Evolutionary conservation across 2,888 invertebrate species (phyloP).

Genomic region (Conomelus anceps): DNA sequence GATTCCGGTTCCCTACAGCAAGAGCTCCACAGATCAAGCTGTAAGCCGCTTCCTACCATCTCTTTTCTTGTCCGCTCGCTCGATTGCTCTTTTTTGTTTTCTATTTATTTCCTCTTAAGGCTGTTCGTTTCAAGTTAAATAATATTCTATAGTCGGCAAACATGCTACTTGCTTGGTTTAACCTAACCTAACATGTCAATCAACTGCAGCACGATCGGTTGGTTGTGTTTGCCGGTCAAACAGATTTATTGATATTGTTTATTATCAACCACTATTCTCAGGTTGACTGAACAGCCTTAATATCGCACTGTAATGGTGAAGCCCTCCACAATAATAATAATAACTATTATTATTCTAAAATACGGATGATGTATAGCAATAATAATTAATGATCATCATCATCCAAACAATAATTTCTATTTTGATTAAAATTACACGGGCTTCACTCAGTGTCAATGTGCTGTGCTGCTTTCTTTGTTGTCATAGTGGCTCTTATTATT

Average conservation of each 20-base stretch:
- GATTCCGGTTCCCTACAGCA: conserved; percentile 99
- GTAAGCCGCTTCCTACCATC: conserved; percentile 69
- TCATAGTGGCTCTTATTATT: conserved; percentile 18
- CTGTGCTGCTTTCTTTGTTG: conserved; percentile 28
- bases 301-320: not conserved
- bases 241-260: not conserved
- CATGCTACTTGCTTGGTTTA: not conserved
- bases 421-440: conserved; percentile 3
- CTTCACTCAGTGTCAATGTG: conserved; percentile 24
- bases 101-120: conserved; percentile 25
- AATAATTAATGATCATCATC: not conserved
- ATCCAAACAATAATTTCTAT: not conserved
- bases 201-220: not conserved
- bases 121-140: conserved; percentile 20
- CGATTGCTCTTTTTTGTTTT: conserved; percentile 29
- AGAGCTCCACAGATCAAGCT: conserved; percentile 99
- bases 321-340: not conserved
- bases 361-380: no score
- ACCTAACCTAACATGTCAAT: not conserved
- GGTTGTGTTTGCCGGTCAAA: not conserved
- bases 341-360: not conserved
- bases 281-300: conserved; percentile 7
- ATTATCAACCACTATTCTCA: not conserved
- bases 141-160: not conserved
- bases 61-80: conserved; percentile 39